phyloP scores from a whole-genome alignment of 1,140 invertebrate genomes.

The Camponotus vicinus region DNA sequence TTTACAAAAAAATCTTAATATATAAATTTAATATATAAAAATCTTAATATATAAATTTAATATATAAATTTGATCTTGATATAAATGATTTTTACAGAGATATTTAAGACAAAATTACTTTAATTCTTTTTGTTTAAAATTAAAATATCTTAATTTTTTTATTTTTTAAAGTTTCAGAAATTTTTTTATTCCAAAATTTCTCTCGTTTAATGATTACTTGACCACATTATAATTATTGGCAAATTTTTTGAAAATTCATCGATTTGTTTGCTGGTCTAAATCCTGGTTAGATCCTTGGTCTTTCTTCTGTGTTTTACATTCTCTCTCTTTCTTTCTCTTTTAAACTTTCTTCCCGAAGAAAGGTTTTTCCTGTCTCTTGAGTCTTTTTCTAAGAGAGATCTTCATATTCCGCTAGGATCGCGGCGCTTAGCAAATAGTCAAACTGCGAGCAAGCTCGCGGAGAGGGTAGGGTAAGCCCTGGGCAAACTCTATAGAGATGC shows the following conservation, averaged over 20 bases:
- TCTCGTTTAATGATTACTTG: neutral
- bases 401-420: slow-evolving; percentile 35
- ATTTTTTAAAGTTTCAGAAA: neutral
- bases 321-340: neutral
- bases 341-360: neutral
- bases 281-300: too few species aligned
- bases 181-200: neutral
- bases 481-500: slow-evolving; percentile 70
- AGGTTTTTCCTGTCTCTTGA: neutral
- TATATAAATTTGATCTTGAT: neutral
- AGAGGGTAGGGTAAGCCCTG: slow-evolving; percentile 69
- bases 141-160: neutral
- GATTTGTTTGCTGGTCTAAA: neutral
- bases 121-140: slow-evolving; percentile 3
- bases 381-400: neutral
- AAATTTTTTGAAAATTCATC: neutral
- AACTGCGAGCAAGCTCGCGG: slow-evolving; percentile 77
- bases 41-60: too few species aligned
- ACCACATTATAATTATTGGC: slow-evolving; percentile 17
- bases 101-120: neutral
- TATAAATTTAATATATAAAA: neutral
- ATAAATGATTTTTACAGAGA: neutral
- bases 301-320: neutral
- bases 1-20: too few species aligned
- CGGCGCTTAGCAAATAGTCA: slow-evolving; percentile 77